These are phyloP conservation scores for Pollenia griseotomentosa DNA, from an alignment of 2,888 invertebrate species.

Conservation along the genomic window DNA sequence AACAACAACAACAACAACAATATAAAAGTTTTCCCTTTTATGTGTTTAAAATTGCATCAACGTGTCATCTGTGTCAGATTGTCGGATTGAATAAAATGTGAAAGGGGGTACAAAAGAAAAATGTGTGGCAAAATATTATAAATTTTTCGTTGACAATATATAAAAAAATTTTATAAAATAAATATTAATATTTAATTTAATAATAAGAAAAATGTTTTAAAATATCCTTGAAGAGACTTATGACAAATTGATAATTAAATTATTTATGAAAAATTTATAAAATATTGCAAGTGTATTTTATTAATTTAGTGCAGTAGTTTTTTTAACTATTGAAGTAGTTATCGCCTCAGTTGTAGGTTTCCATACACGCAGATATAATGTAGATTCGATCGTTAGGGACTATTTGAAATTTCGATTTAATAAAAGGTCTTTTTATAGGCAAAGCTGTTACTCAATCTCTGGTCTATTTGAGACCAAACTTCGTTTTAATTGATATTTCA, in stretches of 20 bases:
- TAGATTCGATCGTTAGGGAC: too few relatives aligned
- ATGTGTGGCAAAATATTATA: constrained; percentile 30
- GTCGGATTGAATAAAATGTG: constrained; percentile 41
- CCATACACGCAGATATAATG: too few relatives aligned
- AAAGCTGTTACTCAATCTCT: too few relatives aligned
- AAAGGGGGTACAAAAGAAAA: constrained; percentile 7
- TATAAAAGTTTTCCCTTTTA: constrained; percentile 56
- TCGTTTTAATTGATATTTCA: too few relatives aligned
- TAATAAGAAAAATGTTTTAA: not conserved
- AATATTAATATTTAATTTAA: not conserved
- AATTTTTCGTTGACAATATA: constrained; percentile 2
- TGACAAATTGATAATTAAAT: constrained; percentile 1
- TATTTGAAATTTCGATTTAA: too few relatives aligned
- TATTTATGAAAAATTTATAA: not conserved
- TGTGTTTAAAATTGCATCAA: constrained; percentile 66
- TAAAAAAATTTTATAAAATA: constrained; percentile 5
- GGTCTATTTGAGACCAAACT: too few relatives aligned
- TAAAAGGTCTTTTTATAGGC: too few relatives aligned
- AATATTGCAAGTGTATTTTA: not conserved
- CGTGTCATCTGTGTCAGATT: constrained; percentile 65
- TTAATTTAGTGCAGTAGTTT: too few relatives aligned
- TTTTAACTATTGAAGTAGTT: too few relatives aligned
- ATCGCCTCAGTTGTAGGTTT: too few relatives aligned
- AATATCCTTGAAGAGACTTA: not conserved
- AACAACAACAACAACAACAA: constrained; percentile 23